These are phyloP conservation scores for Neoaliturus tenellus DNA, from an alignment of 2,888 invertebrate species.

Conservation along the genomic window DNA sequence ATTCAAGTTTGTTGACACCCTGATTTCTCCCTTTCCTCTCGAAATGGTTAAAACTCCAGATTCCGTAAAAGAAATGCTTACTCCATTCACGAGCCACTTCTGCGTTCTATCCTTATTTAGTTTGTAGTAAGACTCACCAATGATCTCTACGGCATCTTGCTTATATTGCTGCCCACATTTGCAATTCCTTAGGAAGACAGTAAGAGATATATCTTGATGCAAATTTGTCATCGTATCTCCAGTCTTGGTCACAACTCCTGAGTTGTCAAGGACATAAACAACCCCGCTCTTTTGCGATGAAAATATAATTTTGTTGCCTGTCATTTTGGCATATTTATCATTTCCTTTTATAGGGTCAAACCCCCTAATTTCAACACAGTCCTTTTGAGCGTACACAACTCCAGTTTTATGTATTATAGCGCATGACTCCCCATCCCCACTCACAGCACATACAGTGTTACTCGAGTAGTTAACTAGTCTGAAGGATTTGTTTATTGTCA, in stretches of 20 bases:
- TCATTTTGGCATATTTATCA: not conserved
- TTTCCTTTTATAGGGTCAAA: not conserved
- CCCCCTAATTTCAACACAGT: not conserved
- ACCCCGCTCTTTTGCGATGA: not conserved
- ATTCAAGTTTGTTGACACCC: not conserved
- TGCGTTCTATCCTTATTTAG: not conserved
- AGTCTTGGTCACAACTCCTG: not conserved
- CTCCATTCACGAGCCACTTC: not conserved
- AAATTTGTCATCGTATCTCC: not conserved
- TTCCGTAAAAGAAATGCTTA: not conserved
- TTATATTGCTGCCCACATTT: not conserved
- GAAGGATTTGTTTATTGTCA: not conserved
- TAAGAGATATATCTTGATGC: not conserved
- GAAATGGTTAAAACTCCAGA: not conserved
- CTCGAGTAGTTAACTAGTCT: not conserved
- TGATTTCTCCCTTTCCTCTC: not conserved
- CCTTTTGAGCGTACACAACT: not conserved
- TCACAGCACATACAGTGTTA: not conserved
- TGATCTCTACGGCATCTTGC: not conserved
- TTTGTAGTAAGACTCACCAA: not conserved
- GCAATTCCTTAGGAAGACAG: not conserved
- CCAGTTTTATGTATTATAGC: not conserved
- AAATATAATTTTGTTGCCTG: not conserved
- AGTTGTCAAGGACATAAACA: not conserved
- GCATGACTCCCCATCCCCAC: not conserved